Evolutionary conservation across 2,888 invertebrate genomes (phyloP).

Genomic region (Hyposoter dolosus): DNA sequence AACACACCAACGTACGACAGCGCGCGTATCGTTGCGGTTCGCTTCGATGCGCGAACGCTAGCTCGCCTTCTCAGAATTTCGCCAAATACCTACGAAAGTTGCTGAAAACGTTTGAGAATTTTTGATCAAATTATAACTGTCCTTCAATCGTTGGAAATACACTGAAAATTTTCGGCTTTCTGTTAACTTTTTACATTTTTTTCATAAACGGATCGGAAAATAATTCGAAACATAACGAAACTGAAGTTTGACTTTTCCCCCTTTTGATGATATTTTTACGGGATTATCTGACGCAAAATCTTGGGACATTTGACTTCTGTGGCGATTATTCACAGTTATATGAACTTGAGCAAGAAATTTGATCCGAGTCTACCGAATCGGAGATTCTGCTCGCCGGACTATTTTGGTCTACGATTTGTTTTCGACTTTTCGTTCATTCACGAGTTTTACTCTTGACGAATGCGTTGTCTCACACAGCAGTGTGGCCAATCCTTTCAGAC

Average conservation of each 20-base stretch:
- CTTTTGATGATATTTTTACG: background rate
- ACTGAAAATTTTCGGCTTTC: background rate
- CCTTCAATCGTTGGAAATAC: background rate
- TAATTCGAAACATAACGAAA: background rate
- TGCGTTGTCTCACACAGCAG: background rate
- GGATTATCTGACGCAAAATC: background rate
- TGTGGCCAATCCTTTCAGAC: background rate
- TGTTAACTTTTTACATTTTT: background rate
- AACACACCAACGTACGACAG: conserved; percentile 21
- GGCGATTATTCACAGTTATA: background rate
- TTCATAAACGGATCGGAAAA: background rate
- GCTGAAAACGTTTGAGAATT: background rate
- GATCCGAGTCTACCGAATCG: conserved; percentile 6
- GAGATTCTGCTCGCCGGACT: background rate
- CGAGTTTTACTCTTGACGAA: background rate
- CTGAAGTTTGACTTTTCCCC: background rate
- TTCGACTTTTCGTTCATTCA: conserved; percentile 10
- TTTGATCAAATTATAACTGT: background rate
- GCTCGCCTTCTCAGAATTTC: background rate
- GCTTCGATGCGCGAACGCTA: background rate
- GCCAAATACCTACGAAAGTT: background rate
- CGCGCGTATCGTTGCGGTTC: background rate
- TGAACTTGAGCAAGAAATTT: background rate
- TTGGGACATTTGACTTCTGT: background rate
- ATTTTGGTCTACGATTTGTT: background rate